Evolutionary conservation across 1,140 invertebrate genomes (phyloP), one percentile per base, ranked within the genome.

Genomic region (Pogonomyrmex barbatus): DNA sequence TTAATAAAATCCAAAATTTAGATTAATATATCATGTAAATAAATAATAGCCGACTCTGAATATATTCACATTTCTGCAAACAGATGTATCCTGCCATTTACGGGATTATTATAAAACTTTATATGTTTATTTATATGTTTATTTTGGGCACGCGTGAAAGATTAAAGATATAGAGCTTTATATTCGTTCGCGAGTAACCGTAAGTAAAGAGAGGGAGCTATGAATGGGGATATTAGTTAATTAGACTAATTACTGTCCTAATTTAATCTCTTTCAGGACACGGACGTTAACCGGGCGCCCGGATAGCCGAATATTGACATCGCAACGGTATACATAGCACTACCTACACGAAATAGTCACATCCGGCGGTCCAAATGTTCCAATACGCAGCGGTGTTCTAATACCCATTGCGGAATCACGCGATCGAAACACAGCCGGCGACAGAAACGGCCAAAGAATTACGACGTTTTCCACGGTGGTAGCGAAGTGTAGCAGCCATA

Each of bases 251-350:
- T 58, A 14, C 54, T 2, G 12, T 45, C 58, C 68, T 83, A 73
- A 50, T 75, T 75, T 47, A 50, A 1, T n/a, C 33, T 1, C 30
- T 17, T 60, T 71, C n/a, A 12, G 58, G 30, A 10, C 33, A 4
- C 30, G 30, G 52, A 12, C 54, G 8, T 62, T 75, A 83, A 83
- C 52, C 30, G 79, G 30, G 52, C 67, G 39, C 42, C 79, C 42
- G 79, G 67, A 82, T 71, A 73, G 24, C 24, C 39, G 79, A 54
- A 42, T 82, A 71, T 82, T 73, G 79, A 82, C 79, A 58, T 52
- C 78, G 4, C 42, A 6, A 68, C 4, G n/a, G 39, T 68, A 12
- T 68, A 12, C 54, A 33, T 12, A 45, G 47, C 67, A 36, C 24
- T 24, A 30, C 6, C 30, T 82, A 82, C 79, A 60, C 67, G 54